Percentiles rank a stretch among this genome's conserved stretches.
These are phyloP conservation scores for Melinaea menophilus DNA, from an alignment of 2,888 invertebrate species.

Conservation along the genomic window DNA sequence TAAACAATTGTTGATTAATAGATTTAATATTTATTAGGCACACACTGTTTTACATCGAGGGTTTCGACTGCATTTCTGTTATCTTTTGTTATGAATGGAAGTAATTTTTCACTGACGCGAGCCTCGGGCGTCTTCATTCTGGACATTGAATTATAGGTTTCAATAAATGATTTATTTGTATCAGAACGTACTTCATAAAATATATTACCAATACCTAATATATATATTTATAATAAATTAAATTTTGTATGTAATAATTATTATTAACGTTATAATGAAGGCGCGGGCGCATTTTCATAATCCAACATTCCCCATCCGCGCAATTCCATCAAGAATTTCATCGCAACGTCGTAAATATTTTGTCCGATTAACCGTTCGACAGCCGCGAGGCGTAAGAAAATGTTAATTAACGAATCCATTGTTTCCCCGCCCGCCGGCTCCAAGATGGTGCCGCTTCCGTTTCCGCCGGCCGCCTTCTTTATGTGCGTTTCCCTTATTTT, in stretches of 20 bases:
- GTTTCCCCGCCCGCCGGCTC: conserved; percentile 81
- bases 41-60: too few relatives aligned
- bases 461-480: conserved; percentile 75
- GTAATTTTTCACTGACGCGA: conserved; percentile 55
- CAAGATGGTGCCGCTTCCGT: conserved; percentile 79
- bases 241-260: background rate
- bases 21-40: too few relatives aligned
- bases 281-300: conserved; percentile 31
- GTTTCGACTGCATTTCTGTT: conserved; percentile 17
- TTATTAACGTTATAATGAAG: conserved; percentile 8
- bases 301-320: conserved; percentile 35
- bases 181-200: too few relatives aligned
- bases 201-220: too few relatives aligned
- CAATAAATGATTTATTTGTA: conserved; percentile 1
- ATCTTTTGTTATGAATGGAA: conserved; percentile 57
- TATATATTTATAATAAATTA: background rate
- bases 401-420: conserved; percentile 88
- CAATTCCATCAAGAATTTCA: conserved; percentile 68
- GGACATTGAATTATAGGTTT: conserved; percentile 29
- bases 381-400: conserved; percentile 83
- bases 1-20: too few relatives aligned
- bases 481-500: conserved; percentile 76
- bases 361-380: conserved; percentile 79
- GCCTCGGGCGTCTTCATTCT: conserved; percentile 38
- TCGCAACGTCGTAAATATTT: conserved; percentile 75